Evolutionary conservation across 2,113 vertebrate genomes (phyloP), one percentile per base, ranked within the genome.

Genomic region (Limnothrissa miodon): DNA sequence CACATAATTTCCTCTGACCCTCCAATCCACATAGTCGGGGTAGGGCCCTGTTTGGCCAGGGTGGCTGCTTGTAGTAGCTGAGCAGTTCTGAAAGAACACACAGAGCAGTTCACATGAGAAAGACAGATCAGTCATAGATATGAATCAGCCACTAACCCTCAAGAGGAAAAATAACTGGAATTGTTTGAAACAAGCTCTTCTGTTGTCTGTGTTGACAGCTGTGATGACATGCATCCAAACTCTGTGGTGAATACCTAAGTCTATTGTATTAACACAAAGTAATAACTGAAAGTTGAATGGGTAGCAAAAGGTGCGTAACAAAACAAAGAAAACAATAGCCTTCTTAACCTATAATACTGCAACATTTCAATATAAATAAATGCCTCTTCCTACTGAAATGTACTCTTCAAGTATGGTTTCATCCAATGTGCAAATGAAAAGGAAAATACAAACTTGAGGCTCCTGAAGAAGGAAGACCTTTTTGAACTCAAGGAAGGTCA

Each of bases 1-100:
- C 85, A 98, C 94, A 0, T 90, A 96, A 7, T 96, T 92, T 0
- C 97, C 97, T 84, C 96, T 97, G 79, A 94, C 93, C 83, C 97
- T 93, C 97, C 97, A 98, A 93, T 98, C 97, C 0, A 97, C 86
- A 0, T 86, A 89, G 33, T 92, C 80, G 0, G 96, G 97, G 11
- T 81, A 84, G 0, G 85, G 92, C 1, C 93, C 95, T 0, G 87
- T 83, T 5, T 92, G 92, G 25, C 91, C 90, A 23, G 93, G 6
- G 78, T 96, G 95, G 85, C 88, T 96, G 8, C 96, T 93, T 81
- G 83, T 94, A 0, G 97, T 98, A 79, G 97, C 97, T 0, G 96
- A 97, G 89, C 97, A 98, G 88, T 98, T 97, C 97, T 98, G 89
- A 19, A 0, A 15, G 29, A 23, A 74, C 13, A 74, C 29, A 36